A percentile compares a stretch with the other conserved stretches of the same genome.
phyloP scores from a whole-genome alignment of 2,888 invertebrate species.

The Holacanthella duospinosa region DNA sequence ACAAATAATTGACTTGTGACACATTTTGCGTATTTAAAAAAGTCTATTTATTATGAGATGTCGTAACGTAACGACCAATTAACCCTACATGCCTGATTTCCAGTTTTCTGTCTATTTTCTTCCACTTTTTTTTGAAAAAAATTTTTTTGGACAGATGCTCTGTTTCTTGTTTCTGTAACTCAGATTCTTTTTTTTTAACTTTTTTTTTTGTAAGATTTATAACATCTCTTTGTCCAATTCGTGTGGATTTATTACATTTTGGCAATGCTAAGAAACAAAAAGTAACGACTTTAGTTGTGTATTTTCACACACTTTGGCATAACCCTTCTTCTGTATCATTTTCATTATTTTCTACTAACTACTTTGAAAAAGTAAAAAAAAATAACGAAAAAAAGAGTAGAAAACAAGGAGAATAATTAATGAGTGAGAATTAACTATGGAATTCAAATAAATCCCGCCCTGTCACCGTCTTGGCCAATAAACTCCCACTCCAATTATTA shows the following conservation, averaged over 20 bases:
- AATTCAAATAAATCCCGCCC: not conserved
- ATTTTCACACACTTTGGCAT: not conserved
- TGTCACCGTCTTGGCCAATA: not conserved
- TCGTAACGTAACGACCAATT: not conserved
- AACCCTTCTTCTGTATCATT: not conserved
- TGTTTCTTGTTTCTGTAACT: not conserved
- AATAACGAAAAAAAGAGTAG: not conserved
- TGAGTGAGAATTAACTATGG: not conserved
- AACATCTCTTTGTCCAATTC: not conserved
- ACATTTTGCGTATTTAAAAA: not conserved
- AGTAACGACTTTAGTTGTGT: not conserved
- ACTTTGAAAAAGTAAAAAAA: not conserved
- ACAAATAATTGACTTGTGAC: too few relatives aligned
- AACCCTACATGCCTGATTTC: not conserved
- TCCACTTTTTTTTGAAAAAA: not conserved
- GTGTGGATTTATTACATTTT: not conserved
- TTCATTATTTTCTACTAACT: not conserved
- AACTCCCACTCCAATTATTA: slow-evolving; percentile 1
- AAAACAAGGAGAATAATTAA: not conserved
- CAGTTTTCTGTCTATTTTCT: not conserved
- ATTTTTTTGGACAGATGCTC: too few relatives aligned
- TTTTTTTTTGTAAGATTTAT: not conserved
- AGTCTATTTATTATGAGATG: too few relatives aligned
- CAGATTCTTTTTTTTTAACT: not conserved
- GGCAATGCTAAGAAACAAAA: not conserved